These are phyloP conservation scores for Dendroctonus ponderosae DNA, from an alignment of 1,140 invertebrate species.

Conservation along the genomic window DNA sequence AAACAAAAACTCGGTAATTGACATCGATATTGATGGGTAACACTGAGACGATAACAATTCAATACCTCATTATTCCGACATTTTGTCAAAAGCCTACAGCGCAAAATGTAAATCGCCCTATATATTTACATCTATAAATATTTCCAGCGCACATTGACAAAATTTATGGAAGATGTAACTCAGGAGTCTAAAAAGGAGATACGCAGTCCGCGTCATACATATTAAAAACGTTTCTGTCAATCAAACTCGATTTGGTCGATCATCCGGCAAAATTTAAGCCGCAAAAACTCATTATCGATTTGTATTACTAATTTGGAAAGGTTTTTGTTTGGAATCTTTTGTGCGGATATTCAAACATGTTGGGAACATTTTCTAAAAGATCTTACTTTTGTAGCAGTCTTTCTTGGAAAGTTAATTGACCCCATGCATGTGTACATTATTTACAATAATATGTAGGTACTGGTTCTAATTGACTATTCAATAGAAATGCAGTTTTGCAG, in stretches of 20 bases:
- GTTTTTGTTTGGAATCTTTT: slow-evolving; percentile 17
- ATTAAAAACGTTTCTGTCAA: slow-evolving; percentile 38
- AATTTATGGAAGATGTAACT: slow-evolving; percentile 39
- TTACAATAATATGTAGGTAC: too few species aligned
- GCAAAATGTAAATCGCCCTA: slow-evolving; percentile 30
- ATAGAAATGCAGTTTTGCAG: too few species aligned
- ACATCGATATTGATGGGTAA: slow-evolving; percentile 34
- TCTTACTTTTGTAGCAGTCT: too few species aligned
- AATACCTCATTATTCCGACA: slow-evolving; percentile 34
- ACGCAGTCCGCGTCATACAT: slow-evolving; percentile 35
- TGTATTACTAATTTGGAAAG: slow-evolving; percentile 38
- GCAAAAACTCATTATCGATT: slow-evolving; percentile 38
- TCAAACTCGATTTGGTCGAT: slow-evolving; percentile 34
- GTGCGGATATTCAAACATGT: background rate
- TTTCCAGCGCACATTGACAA: slow-evolving; percentile 36
- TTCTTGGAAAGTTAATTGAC: too few species aligned
- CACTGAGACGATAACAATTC: slow-evolving; percentile 34
- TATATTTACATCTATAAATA: slow-evolving; percentile 40
- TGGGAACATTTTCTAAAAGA: too few species aligned
- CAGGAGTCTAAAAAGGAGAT: slow-evolving; percentile 37
- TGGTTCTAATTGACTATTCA: too few species aligned
- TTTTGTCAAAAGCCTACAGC: slow-evolving; percentile 33
- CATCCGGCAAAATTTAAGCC: slow-evolving; percentile 35
- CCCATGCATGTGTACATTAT: too few species aligned
- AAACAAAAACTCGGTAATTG: slow-evolving; percentile 31